A percentile compares a stretch with the other conserved stretches of the same genome.
These are phyloP conservation scores for Pseudotriccus pelzelni DNA, from an alignment of 2,797 vertebrate genomes.

Conservation along the genomic window DNA sequence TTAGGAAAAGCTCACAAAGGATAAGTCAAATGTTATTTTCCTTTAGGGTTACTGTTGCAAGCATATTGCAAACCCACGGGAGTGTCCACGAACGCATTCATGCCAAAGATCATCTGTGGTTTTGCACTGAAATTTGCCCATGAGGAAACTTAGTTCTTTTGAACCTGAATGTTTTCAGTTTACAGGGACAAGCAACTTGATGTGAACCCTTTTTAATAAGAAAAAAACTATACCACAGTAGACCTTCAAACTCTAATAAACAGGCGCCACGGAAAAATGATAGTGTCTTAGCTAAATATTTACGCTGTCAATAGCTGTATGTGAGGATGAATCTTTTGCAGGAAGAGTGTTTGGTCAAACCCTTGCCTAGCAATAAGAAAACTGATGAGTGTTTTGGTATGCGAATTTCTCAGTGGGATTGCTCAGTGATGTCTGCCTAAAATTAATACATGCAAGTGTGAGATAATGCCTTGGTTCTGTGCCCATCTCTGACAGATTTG, in stretches of 20 bases:
- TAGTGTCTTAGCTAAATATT: constrained; percentile 44
- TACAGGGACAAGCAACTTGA: constrained; percentile 33
- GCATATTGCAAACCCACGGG: constrained; percentile 56
- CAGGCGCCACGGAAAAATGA: constrained; percentile 9
- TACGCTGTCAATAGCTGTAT: constrained; percentile 11
- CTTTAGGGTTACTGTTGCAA: constrained; percentile 49
- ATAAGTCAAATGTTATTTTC: constrained; percentile 15
- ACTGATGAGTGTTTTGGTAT: constrained; percentile 22
- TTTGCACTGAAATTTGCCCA: constrained; percentile 52
- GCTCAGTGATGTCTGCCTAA: not conserved
- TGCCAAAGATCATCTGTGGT: constrained; percentile 53
- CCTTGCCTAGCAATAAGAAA: constrained; percentile 23
- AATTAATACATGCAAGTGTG: not conserved
- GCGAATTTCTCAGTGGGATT: not conserved
- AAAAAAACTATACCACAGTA: not conserved
- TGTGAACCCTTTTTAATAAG: not conserved
- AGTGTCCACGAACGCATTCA: constrained; percentile 33
- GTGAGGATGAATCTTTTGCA: not conserved
- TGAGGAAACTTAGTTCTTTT: constrained; percentile 52
- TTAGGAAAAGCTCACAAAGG: not conserved
- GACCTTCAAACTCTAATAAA: constrained; percentile 13
- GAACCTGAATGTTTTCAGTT: constrained; percentile 53
- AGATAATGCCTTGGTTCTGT: constrained; percentile 19
- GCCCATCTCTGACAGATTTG: not conserved
- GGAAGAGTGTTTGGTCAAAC: constrained; percentile 39